Percentiles rank a stretch among this genome's conserved stretches.
phyloP scores from a whole-genome alignment of 2,113 vertebrate genomes.

The Fukomys damarensis region DNA sequence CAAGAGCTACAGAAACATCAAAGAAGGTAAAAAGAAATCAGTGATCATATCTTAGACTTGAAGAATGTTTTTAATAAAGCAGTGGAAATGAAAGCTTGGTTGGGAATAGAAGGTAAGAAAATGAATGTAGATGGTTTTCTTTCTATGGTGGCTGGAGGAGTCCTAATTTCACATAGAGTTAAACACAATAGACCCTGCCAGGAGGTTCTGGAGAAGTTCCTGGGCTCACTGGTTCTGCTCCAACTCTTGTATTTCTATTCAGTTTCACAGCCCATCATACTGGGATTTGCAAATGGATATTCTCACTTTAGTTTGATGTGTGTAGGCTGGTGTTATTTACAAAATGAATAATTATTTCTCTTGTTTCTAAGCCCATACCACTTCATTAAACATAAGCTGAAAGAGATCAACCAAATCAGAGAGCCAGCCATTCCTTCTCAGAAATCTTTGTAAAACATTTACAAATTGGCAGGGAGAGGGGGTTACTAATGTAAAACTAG shows the following conservation, averaged over 20 bases:
- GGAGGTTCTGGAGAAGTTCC: neutral
- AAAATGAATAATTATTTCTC: neutral
- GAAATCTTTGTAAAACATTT: neutral
- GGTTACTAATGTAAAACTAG: neutral
- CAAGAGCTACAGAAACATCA: neutral
- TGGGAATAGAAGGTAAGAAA: neutral
- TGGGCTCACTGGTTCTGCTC: neutral
- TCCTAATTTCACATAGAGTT: slow-evolving; percentile 60
- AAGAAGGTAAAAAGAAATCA: neutral
- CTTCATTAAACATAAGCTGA: slow-evolving; percentile 54
- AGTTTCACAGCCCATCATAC: neutral
- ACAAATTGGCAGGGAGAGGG: neutral
- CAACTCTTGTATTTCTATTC: neutral
- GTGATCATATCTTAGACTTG: neutral
- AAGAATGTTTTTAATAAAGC: neutral
- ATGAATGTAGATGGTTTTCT: neutral
- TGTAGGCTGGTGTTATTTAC: neutral
- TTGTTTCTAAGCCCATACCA: neutral
- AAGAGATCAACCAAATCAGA: slow-evolving; percentile 15
- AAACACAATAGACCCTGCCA: neutral
- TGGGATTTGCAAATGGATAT: neutral
- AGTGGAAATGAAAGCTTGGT: neutral
- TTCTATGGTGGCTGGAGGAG: neutral
- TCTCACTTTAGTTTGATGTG: slow-evolving; percentile 1
- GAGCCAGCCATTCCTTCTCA: neutral